phyloP scores from a whole-genome alignment of 2,113 vertebrate species.

The Seriola rivoliana region DNA sequence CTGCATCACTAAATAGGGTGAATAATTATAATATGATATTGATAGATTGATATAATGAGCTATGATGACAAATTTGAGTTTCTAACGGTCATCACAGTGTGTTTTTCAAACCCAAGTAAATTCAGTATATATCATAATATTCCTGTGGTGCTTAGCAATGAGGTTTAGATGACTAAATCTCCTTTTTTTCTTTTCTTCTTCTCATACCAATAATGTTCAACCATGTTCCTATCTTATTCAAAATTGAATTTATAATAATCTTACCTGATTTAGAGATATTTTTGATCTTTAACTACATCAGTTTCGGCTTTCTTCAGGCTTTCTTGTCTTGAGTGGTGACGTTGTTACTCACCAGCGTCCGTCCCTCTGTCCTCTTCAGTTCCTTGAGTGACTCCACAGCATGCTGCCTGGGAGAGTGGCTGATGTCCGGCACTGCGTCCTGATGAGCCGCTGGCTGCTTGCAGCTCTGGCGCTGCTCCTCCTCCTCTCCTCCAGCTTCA shows the following conservation, averaged over 20 bases:
- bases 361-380: slow-evolving; percentile 42
- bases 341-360: background rate
- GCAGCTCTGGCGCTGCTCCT: slow-evolving; percentile 83
- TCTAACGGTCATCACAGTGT: background rate
- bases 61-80: background rate
- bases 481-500: slow-evolving; percentile 82
- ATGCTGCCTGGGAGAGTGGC: slow-evolving; percentile 72
- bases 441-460: slow-evolving; percentile 78
- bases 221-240: background rate
- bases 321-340: background rate
- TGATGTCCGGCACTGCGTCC: slow-evolving; percentile 66
- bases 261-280: background rate
- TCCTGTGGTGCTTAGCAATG: background rate
- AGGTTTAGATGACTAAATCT: background rate
- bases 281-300: background rate
- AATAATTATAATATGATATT: background rate
- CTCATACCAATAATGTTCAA: background rate
- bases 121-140: background rate
- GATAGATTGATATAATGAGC: background rate
- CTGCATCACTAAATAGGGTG: background rate
- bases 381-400: slow-evolving; percentile 62
- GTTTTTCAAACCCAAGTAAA: background rate
- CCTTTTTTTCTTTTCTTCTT: background rate
- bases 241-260: background rate
- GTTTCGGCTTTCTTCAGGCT: background rate